Base-by-base conservation (phyloP, 2,113 vertebrate species). In the Bagarius yarrelli region DNA sequence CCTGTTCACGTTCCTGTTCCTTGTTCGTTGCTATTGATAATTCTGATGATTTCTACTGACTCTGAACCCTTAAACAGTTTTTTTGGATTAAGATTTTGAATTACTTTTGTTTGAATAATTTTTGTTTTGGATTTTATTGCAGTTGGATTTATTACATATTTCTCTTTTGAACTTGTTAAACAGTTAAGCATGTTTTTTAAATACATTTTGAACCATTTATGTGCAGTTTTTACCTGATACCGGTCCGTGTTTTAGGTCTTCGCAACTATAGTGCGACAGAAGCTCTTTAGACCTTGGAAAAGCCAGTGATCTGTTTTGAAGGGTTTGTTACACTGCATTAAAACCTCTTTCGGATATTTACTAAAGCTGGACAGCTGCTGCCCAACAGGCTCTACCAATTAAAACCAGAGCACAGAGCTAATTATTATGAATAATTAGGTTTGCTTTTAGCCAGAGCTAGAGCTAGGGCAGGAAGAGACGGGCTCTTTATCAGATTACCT, bases 391-490 rank as follows among this genome's bases (percentile, higher is more conserved):
- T 84, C 81, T 57, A 18, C 80, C 76, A 76, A 69, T 88, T 85
- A 66, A 50, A 84, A 84, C 64, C 76, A 84, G 88, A 87, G 44
- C 83, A 74, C n/a, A 74, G 27, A 18, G 52, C 25, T 81, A 84
- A 87, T 92, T 91, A 89, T 61, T 75, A 55, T 69, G 19, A 47
- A 70, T 91, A 72, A 91, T 89, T 89, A 81, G 77, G 80, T 89
- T 88, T 73, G 53, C 53, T 82, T 23, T 83, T 60, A n/a, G 53
- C 67, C 56, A 64, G 23, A 44, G 81, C 69, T 36, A 44, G 32
- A 52, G 36, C 11, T 21, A 36, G 70, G 78, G 23, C 75, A 80
- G 83, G 50, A 76, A 66, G 50, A 53, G 50, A 53, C 18, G 4
- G 30, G 50, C 50, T 79, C 36, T 34, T 71, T 13, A 69, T 66